phyloP scores from a whole-genome alignment of 1,140 invertebrate genomes.

The Argopecten irradians region DNA sequence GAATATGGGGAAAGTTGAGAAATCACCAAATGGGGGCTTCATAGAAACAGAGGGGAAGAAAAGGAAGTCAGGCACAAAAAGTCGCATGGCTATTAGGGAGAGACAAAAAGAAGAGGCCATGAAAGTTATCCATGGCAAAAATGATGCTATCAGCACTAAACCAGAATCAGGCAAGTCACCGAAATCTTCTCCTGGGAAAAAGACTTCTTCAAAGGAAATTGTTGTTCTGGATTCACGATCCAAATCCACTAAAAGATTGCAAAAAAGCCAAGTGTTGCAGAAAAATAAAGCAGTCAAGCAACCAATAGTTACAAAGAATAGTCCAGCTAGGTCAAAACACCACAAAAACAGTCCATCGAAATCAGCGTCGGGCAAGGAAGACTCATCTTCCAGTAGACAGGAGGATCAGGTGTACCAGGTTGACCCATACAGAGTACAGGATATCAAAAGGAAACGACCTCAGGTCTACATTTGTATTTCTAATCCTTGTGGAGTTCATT shows the following conservation, averaged over 20 bases:
- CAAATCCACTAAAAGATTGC: constrained; percentile 6
- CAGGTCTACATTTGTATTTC: not conserved
- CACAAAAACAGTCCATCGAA: not conserved
- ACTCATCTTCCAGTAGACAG: not conserved
- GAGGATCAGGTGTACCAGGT: constrained; percentile 14
- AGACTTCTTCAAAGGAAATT: not conserved
- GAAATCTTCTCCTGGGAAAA: not conserved
- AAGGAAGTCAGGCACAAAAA: constrained; percentile 43
- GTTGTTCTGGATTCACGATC: not conserved
- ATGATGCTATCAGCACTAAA: not conserved
- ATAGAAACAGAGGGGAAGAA: constrained; percentile 24
- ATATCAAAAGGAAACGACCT: not conserved
- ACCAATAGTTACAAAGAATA: not conserved
- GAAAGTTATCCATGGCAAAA: not conserved
- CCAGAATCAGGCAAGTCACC: not conserved
- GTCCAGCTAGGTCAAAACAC: not conserved
- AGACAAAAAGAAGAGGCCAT: constrained; percentile 13
- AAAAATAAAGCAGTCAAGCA: not conserved
- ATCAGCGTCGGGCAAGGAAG: not conserved
- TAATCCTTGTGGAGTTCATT: not conserved
- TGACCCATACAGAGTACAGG: not conserved
- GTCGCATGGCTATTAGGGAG: constrained; percentile 46
- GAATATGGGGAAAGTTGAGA: constrained; percentile 31
- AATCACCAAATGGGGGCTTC: not conserved
- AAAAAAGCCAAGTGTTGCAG: not conserved